Conservation (phyloP, 2,113 vertebrate genomes). For the Pithys albifrons region DNA sequence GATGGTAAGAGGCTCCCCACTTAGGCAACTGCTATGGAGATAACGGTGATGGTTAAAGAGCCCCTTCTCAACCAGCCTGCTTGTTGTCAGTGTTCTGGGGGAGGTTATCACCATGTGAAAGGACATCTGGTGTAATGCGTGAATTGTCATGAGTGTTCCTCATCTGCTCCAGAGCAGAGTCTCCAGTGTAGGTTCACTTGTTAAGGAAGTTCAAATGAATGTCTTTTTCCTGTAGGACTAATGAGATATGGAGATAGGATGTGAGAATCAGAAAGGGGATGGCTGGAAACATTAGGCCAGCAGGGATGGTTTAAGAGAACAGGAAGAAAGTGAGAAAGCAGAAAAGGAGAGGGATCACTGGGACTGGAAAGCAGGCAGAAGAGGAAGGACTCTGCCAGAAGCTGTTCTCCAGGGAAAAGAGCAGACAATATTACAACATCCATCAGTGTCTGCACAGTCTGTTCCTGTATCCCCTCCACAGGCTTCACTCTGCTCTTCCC, state of each 20-base stretch:
- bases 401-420: background rate
- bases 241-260: background rate
- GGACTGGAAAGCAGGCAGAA: background rate
- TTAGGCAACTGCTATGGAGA: background rate
- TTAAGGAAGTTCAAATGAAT: background rate
- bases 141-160: background rate
- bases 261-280: background rate
- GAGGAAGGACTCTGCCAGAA: background rate
- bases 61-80: background rate
- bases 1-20: background rate
- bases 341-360: background rate
- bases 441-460: background rate
- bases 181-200: fast-evolving
- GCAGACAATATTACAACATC: constrained; percentile 6
- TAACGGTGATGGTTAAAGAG: background rate
- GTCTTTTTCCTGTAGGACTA: background rate
- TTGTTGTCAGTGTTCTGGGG: background rate
- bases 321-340: background rate
- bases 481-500: background rate
- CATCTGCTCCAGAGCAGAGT: background rate
- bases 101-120: background rate
- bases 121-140: background rate
- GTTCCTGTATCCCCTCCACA: background rate
- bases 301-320: background rate
- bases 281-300: background rate